Percentiles rank a stretch among this genome's conserved stretches.
phyloP scores from a whole-genome alignment of 2,113 vertebrate genomes.

The Aldabrachelys gigantea region DNA sequence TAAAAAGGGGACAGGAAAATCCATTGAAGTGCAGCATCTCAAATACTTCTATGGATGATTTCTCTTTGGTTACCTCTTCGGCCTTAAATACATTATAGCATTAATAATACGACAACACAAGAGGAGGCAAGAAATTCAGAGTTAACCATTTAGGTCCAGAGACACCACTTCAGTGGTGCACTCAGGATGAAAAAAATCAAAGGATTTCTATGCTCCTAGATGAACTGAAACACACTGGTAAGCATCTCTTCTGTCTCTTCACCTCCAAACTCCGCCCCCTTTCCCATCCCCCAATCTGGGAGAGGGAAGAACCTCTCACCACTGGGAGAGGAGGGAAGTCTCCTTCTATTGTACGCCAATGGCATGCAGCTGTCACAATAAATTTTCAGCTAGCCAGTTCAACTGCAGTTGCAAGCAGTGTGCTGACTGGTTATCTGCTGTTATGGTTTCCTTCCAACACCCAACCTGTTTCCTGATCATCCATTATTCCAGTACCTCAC shows the following conservation, averaged over 20 bases:
- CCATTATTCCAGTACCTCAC: neutral
- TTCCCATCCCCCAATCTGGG: too few relatives aligned
- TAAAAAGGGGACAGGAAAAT: neutral
- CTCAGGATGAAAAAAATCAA: neutral
- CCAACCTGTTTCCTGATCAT: neutral
- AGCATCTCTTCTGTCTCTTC: neutral
- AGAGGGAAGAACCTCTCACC: neutral
- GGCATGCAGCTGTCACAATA: neutral
- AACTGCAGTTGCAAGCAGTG: neutral
- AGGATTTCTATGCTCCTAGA: neutral
- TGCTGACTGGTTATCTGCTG: neutral
- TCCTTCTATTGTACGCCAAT: accelerated
- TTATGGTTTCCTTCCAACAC: neutral
- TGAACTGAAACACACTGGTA: neutral
- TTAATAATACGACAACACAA: neutral
- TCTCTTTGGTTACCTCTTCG: neutral
- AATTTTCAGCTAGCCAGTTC: accelerated
- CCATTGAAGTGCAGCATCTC: neutral
- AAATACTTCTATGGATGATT: neutral
- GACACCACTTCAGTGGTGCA: accelerated
- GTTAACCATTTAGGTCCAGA: neutral
- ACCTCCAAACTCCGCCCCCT: neutral
- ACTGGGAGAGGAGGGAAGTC: neutral
- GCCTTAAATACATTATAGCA: neutral
- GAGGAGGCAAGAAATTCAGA: neutral